Conservation (phyloP, 2,797 vertebrate species). For the Crypturellus tataupa region DNA sequence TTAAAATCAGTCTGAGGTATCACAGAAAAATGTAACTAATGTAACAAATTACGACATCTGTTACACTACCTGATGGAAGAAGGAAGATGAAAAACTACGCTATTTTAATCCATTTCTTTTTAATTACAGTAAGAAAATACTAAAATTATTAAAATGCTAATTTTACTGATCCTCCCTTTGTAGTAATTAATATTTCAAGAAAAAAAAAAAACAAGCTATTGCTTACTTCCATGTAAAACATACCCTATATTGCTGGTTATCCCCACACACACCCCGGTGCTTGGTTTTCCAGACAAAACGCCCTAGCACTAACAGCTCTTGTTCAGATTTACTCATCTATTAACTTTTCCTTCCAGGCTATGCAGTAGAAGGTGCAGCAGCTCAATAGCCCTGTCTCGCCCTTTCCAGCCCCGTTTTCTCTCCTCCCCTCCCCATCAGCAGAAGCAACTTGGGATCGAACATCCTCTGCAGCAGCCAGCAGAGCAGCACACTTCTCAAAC, state of each 20-base stretch:
- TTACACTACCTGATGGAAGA: neutral
- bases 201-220: neutral
- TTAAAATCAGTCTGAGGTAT: neutral
- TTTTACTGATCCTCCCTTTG: neutral
- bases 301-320: neutral
- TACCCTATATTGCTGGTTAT: neutral
- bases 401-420: neutral
- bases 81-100: neutral
- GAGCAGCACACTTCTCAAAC: neutral
- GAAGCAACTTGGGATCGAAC: neutral
- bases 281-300: slow-evolving; percentile 1
- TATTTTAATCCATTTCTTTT: neutral
- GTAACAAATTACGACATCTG: neutral
- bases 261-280: neutral
- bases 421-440: neutral
- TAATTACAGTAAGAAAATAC: neutral
- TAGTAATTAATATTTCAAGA: neutral
- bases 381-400: neutral
- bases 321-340: neutral
- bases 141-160: neutral
- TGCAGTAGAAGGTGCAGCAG: neutral
- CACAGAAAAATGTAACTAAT: neutral
- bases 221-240: neutral
- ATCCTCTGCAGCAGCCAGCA: neutral
- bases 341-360: neutral